phyloP scores from a whole-genome alignment of 2,888 invertebrate genomes.

The Harpalus rubripes region DNA sequence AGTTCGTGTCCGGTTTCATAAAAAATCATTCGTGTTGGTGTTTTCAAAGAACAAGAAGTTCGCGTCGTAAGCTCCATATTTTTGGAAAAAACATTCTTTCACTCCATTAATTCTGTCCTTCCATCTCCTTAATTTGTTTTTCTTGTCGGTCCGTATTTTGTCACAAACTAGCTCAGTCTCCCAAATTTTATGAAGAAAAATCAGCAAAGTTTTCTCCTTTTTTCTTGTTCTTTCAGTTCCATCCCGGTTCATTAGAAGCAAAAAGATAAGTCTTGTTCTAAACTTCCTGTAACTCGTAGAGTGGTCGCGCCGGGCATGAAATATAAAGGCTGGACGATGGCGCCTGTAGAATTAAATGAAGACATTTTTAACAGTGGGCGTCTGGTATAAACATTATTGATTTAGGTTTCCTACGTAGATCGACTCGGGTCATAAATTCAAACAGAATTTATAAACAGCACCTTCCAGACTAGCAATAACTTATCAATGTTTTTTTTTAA shows the following conservation, averaged over 20 bases:
- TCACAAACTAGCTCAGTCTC: background rate
- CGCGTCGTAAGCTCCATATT: background rate
- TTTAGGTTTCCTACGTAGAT: slow-evolving; percentile 43
- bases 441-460: background rate
- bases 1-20: too few species aligned
- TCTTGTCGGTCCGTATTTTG: background rate
- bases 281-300: slow-evolving; percentile 5
- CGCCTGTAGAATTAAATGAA: slow-evolving; percentile 45
- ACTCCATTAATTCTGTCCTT: background rate
- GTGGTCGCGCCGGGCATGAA: slow-evolving; percentile 10
- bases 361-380: slow-evolving; percentile 43
- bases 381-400: slow-evolving; percentile 37
- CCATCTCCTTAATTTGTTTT: background rate
- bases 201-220: background rate
- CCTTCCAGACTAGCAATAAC: background rate
- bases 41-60: too few species aligned
- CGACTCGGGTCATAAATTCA: background rate
- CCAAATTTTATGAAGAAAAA: background rate
- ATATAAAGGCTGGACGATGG: slow-evolving; percentile 21
- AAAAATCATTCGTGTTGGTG: too few species aligned
- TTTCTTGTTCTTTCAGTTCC: background rate
- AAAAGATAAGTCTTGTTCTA: slow-evolving; percentile 21
- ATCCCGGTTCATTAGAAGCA: slow-evolving; percentile 24
- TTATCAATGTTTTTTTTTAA: background rate
- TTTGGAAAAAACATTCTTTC: background rate